A percentile compares a stretch with the other conserved stretches of the same genome.
Conservation (phyloP, 2,797 vertebrate genomes). For the Gallinago nigripennis region DNA sequence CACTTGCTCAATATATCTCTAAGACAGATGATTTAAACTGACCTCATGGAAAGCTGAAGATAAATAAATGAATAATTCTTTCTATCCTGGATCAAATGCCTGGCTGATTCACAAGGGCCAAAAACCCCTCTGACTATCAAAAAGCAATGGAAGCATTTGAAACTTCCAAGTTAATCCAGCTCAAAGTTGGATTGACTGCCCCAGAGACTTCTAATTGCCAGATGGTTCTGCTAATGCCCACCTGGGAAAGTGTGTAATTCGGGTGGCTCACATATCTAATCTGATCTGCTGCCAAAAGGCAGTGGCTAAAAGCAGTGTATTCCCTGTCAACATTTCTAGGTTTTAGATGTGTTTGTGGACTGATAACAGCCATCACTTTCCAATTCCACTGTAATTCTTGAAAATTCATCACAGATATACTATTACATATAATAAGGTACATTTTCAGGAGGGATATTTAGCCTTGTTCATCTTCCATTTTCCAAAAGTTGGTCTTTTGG, state of each 20-base stretch:
- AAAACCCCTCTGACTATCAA: conserved; percentile 57
- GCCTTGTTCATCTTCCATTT: not conserved
- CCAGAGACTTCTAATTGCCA: conserved; percentile 70
- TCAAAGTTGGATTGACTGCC: conserved; percentile 68
- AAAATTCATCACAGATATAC: not conserved
- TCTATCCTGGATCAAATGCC: conserved; percentile 20
- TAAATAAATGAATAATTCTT: conserved; percentile 69
- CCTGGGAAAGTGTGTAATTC: conserved; percentile 23
- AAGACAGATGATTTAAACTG: conserved; percentile 28
- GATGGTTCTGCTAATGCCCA: conserved; percentile 65
- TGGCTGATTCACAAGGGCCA: conserved; percentile 61
- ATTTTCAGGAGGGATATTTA: not conserved
- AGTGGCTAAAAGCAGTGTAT: not conserved
- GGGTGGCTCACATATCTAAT: conserved; percentile 16
- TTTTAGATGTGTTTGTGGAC: conserved; percentile 1
- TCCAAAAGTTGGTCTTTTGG: not conserved
- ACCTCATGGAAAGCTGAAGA: conserved; percentile 38
- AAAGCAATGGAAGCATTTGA: conserved; percentile 45
- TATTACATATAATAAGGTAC: not conserved
- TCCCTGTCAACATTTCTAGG: not conserved
- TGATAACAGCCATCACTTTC: not conserved
- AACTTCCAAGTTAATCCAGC: conserved; percentile 73
- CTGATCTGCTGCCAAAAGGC: conserved; percentile 32
- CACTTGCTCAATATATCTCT: not conserved
- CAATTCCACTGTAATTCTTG: not conserved